A percentile compares a stretch with the other conserved stretches of the same genome.
phyloP scores from a whole-genome alignment of 2,888 invertebrate species.

The Creontiades dilutus region DNA sequence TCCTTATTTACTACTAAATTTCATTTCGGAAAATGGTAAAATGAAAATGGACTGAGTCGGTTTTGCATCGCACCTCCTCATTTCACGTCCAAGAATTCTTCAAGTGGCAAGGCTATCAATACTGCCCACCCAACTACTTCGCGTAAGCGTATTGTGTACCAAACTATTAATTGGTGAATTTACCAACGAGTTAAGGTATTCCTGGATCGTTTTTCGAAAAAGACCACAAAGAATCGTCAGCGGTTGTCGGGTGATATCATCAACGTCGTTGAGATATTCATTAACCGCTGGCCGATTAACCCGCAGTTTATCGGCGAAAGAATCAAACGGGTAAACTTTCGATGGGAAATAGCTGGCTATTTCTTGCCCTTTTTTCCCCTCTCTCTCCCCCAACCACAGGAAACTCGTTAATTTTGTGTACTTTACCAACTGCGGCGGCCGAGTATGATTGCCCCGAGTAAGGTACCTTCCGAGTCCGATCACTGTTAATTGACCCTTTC shows the following conservation, averaged over 20 bases:
- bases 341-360: neutral
- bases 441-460: conserved; percentile 26
- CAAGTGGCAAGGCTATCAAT: too few relatives aligned
- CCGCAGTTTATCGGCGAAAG: conserved; percentile 33
- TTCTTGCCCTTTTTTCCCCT: neutral
- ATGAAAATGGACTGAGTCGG: too few relatives aligned
- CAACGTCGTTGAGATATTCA: conserved; percentile 36
- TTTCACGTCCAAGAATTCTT: too few relatives aligned
- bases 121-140: too few relatives aligned
- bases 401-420: conserved; percentile 11
- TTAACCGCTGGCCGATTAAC: conserved; percentile 14
- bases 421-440: neutral
- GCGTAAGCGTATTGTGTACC: too few relatives aligned
- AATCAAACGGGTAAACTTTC: conserved; percentile 24
- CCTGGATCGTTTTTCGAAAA: too few relatives aligned
- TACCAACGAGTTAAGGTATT: too few relatives aligned
- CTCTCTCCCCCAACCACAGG: neutral
- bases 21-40: too few relatives aligned
- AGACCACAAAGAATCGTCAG: too few relatives aligned
- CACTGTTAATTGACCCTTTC: conserved; percentile 10
- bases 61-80: too few relatives aligned
- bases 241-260: conserved; percentile 29
- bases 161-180: too few relatives aligned
- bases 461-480: neutral
- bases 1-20: too few relatives aligned